Conservation (phyloP, 2,113 vertebrate species). For the Corythornis vintsioides region DNA sequence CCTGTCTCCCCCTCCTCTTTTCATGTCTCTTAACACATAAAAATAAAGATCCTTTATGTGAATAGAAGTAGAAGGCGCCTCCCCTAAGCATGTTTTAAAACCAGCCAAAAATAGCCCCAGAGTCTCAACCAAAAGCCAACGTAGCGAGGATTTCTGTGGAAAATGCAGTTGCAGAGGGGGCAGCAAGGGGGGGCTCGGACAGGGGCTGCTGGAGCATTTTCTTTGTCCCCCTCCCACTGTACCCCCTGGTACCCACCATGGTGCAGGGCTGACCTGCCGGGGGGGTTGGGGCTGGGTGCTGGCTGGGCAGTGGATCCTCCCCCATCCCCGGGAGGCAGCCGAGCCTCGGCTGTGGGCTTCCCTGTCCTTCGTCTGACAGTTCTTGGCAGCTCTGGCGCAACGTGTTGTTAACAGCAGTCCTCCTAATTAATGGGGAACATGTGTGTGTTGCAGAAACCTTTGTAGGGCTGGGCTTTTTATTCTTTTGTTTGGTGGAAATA, state of each 20-base stretch:
- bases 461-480: not conserved
- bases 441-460: constrained; percentile 61
- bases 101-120: constrained; percentile 61
- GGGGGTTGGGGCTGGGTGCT: not conserved
- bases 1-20: not conserved
- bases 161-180: constrained; percentile 25
- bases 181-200: accelerated
- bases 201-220: not conserved
- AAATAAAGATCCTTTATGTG: constrained; percentile 52
- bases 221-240: not conserved
- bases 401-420: constrained; percentile 72
- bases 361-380: constrained; percentile 66
- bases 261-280: not conserved
- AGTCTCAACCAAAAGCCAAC: constrained; percentile 32
- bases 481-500: constrained; percentile 59
- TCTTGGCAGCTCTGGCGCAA: constrained; percentile 68
- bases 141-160: constrained; percentile 61
- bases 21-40: not conserved
- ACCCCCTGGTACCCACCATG: not conserved
- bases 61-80: constrained; percentile 29
- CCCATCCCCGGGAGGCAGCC: not conserved
- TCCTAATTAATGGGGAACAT: constrained; percentile 75
- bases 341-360: constrained; percentile 53
- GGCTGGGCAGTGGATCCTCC: not conserved
- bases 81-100: constrained; percentile 11